Percentiles rank a stretch among this genome's conserved stretches.
Evolutionary conservation across 2,797 vertebrate genomes (phyloP).

Genomic region (Glyptemys insculpta): DNA sequence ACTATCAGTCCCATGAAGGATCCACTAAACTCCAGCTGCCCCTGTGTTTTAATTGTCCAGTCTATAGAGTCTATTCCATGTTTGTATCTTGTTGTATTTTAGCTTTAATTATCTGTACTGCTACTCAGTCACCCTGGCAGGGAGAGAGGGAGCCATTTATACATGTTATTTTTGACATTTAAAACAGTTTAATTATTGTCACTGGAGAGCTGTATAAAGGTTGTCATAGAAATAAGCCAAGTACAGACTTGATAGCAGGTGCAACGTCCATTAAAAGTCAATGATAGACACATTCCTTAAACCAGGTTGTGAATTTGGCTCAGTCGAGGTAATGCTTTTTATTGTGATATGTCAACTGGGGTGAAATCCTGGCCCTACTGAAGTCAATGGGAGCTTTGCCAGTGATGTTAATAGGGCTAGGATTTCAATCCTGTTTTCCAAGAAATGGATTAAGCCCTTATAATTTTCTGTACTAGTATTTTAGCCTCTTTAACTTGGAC

Average conservation of each 20-base stretch:
- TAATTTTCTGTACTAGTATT: background rate
- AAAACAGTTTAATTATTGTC: conserved; percentile 8
- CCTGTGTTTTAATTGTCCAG: background rate
- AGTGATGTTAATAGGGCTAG: rapidly evolving
- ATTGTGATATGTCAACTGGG: background rate
- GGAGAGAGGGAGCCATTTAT: background rate
- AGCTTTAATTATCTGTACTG: background rate
- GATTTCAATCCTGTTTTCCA: background rate
- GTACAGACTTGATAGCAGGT: background rate
- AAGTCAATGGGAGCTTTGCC: background rate
- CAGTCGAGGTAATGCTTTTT: rapidly evolving
- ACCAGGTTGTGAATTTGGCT: background rate
- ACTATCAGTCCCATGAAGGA: background rate
- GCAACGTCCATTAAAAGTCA: background rate
- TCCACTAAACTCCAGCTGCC: background rate
- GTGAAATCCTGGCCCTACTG: background rate
- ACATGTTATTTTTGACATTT: background rate
- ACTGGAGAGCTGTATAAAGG: background rate
- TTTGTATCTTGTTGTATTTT: background rate
- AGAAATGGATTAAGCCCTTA: background rate
- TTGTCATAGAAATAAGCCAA: background rate
- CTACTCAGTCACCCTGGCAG: background rate
- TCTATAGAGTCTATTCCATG: background rate
- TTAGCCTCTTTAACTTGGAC: background rate
- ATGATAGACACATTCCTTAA: background rate